Base-by-base conservation (phyloP, 2,888 invertebrate species). In the Acholoe squamosa region DNA sequence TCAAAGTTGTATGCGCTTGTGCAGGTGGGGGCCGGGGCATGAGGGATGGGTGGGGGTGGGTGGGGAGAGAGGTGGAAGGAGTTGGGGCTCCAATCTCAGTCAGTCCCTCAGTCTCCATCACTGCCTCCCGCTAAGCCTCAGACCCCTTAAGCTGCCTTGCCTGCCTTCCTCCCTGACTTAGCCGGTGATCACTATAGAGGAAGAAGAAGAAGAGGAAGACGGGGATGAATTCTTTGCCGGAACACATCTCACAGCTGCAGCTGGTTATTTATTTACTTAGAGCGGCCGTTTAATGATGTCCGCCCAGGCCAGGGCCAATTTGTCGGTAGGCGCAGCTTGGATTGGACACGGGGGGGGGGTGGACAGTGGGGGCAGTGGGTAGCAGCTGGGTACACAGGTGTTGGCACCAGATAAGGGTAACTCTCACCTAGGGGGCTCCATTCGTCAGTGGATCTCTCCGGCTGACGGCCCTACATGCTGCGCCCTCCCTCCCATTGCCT, bases 211-310 rank as follows among this genome's bases (percentile, higher is more conserved):
- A n/a, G 61, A 19, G 61, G 61, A n/a, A 19, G 61, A n/a, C 19
- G 61, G 61, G 19, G 61, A n/a, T 61, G 61, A 19, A n/a, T 61
- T 61, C 61, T 61, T n/a, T 61, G 43, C 43, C 86, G 12, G 86
- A 52, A 86, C 16, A 86, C 86, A 86, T 86, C 86, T 10, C 86
- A 54, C 86, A 86, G 86, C 86, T 86, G 86, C 86, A 86, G 86
- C 54, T 54, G 86, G 86, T 86, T 86, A 86, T 86, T 86, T 86
- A 86, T 86, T 86, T 86, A 86, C 86, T 86, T 86, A 86, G 86
- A 56, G 33, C 25, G 33, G 86, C 43, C 86, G 56, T 86, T 86
- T 86, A 86, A 86, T 86, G 86, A 86, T 86, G 54, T 56, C 86
- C 52, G 52, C n/a, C 16, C 52, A 16, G 86, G 56, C 56, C 31